Conservation (phyloP, 2,113 vertebrate species). For the Cyprinodon brontotheroides region DNA sequence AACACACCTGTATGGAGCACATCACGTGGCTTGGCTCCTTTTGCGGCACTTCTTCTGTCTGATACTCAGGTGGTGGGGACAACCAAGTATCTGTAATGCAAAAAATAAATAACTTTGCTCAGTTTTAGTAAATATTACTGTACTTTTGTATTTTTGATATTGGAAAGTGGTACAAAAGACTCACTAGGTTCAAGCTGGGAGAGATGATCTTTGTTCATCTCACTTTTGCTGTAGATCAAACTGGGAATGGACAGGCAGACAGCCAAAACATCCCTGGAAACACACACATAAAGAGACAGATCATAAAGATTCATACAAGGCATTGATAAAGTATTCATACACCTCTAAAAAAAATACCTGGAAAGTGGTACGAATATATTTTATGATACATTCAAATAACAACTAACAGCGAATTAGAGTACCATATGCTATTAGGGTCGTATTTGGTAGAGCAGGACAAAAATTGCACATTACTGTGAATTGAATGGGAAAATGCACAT, state of each 20-base stretch:
- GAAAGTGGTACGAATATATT: neutral
- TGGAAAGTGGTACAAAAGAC: slow-evolving; percentile 13
- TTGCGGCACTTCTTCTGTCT: slow-evolving; percentile 48
- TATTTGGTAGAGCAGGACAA: neutral
- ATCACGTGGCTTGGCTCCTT: slow-evolving; percentile 47
- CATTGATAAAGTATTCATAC: neutral
- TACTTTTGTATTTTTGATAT: neutral
- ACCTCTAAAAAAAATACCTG: neutral
- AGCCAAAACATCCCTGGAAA: slow-evolving; percentile 83
- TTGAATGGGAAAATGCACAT: neutral
- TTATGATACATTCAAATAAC: neutral
- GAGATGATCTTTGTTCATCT: slow-evolving; percentile 34
- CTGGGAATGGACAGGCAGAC: slow-evolving; percentile 74
- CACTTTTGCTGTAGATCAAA: slow-evolving; percentile 59
- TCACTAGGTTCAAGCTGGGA: slow-evolving; percentile 73
- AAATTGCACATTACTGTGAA: neutral
- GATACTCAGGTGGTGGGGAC: slow-evolving; percentile 27
- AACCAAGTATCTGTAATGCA: slow-evolving; percentile 74
- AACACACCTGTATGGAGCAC: slow-evolving; percentile 74
- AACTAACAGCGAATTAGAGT: too few species aligned
- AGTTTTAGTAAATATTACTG: neutral
- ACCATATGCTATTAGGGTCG: too few species aligned
- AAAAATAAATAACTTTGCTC: neutral
- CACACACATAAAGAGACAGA: neutral
- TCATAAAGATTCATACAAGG: neutral